Evolutionary conservation across 1,140 invertebrate species (phyloP).

Genomic region (Pseudomyrmex cubaensis): DNA sequence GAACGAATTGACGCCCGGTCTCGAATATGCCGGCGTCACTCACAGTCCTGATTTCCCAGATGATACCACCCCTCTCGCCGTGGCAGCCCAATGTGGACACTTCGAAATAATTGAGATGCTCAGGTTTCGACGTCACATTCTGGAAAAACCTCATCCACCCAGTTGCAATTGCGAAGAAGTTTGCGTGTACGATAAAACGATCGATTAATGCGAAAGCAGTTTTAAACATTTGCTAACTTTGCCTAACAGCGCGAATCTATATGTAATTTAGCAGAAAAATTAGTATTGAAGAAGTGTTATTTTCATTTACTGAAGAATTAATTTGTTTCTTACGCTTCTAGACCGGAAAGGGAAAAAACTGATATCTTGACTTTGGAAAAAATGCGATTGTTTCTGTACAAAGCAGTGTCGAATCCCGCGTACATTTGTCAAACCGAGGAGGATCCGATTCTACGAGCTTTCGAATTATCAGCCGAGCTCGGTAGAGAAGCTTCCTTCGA

Average conservation of each 20-base stretch:
- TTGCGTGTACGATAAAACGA: constrained; percentile 82
- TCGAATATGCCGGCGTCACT: constrained; percentile 85
- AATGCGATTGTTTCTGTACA: constrained; percentile 86
- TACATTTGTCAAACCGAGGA: constrained; percentile 88
- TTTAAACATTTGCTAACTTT: too few species aligned
- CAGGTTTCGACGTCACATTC: constrained; percentile 84
- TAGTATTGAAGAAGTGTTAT: too few species aligned
- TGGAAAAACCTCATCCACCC: constrained; percentile 87
- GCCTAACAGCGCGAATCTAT: too few species aligned
- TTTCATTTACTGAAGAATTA: too few species aligned
- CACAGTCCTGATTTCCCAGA: constrained; percentile 87
- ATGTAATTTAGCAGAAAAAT: too few species aligned
- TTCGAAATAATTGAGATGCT: constrained; percentile 89
- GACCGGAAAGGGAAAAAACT: constrained; percentile 78
- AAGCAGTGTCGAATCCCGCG: constrained; percentile 87
- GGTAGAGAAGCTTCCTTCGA: constrained; percentile 83
- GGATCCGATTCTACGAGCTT: constrained; percentile 89
- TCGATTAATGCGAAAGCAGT: too few species aligned
- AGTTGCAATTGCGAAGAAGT: constrained; percentile 87
- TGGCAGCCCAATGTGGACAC: constrained; percentile 90
- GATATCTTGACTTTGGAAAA: constrained; percentile 84
- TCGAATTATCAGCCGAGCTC: constrained; percentile 87
- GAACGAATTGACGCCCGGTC: constrained; percentile 80
- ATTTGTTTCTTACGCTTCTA: constrained; percentile 35
- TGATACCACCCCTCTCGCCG: constrained; percentile 90